Conservation (phyloP, 2,797 vertebrate species). For the Peromyscus nudipes region DNA sequence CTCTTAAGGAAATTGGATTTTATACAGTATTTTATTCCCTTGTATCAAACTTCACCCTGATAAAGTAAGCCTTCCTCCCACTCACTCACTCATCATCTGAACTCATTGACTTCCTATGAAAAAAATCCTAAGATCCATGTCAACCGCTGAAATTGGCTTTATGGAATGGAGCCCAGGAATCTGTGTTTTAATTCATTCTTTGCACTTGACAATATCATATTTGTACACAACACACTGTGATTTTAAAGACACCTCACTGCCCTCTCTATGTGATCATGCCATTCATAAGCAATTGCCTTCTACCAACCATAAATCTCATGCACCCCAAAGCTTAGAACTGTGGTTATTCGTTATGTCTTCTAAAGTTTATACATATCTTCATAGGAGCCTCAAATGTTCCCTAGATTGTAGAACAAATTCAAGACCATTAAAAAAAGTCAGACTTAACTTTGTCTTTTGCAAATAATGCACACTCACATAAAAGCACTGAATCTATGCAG, state of each 20-base stretch:
- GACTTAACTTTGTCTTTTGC: conserved; percentile 45
- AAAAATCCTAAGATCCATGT: not conserved
- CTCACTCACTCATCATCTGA: not conserved
- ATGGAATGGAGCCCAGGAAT: not conserved
- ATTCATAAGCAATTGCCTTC: not conserved
- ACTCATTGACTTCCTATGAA: not conserved
- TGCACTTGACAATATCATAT: not conserved
- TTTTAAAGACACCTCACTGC: not conserved
- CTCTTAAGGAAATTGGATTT: not conserved
- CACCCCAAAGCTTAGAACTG: not conserved
- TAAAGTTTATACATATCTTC: not conserved
- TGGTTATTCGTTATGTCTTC: not conserved
- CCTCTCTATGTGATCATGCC: not conserved
- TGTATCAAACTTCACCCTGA: not conserved
- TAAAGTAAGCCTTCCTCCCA: not conserved
- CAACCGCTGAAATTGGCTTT: not conserved
- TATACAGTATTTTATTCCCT: not conserved
- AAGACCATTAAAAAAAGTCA: not conserved
- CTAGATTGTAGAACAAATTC: not conserved
- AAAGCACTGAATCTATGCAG: not conserved
- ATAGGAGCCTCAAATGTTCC: not conserved
- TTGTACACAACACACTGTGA: not conserved
- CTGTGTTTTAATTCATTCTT: not conserved
- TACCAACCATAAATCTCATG: not conserved
- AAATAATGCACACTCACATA: not conserved